Evolutionary conservation across 1,140 invertebrate genomes (phyloP).

Genomic region (Gryllus bimaculatus): DNA sequence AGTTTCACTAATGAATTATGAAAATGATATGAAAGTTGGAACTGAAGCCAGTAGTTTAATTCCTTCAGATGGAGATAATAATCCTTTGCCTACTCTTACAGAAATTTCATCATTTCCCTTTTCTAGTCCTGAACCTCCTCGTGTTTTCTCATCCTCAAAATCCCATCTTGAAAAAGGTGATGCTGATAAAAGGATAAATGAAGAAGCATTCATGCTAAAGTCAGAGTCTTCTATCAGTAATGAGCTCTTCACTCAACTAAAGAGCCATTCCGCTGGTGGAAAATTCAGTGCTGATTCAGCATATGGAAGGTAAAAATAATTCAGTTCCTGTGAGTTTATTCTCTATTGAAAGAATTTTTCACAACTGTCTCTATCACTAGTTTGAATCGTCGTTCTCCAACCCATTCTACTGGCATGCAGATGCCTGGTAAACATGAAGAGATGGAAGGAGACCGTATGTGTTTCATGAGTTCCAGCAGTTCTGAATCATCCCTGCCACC

Average conservation of each 20-base stretch:
- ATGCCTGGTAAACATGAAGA: not conserved
- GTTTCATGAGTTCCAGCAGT: conserved; percentile 39
- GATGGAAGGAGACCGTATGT: conserved; percentile 18
- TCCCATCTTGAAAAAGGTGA: not conserved
- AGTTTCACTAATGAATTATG: conserved; percentile 10
- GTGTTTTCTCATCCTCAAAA: not conserved
- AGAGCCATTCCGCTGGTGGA: conserved; percentile 26
- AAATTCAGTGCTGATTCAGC: conserved; percentile 51
- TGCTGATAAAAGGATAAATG: not conserved
- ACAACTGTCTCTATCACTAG: conserved; percentile 22
- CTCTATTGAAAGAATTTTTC: not conserved
- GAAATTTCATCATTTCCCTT: conserved; percentile 20
- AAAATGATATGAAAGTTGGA: not conserved
- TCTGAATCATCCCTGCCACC: conserved; percentile 38
- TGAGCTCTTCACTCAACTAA: not conserved
- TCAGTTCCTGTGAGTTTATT: not conserved
- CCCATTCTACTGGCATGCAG: not conserved
- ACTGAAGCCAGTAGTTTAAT: not conserved
- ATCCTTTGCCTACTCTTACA: not conserved
- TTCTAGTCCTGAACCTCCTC: conserved; percentile 15
- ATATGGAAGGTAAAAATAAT: conserved; percentile 49
- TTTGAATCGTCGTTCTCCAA: conserved; percentile 32
- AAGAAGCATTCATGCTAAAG: not conserved
- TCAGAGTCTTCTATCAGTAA: not conserved
- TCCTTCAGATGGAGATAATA: not conserved